Evolutionary conservation across 2,797 vertebrate species (phyloP).

Genomic region (Remorina albescens): DNA sequence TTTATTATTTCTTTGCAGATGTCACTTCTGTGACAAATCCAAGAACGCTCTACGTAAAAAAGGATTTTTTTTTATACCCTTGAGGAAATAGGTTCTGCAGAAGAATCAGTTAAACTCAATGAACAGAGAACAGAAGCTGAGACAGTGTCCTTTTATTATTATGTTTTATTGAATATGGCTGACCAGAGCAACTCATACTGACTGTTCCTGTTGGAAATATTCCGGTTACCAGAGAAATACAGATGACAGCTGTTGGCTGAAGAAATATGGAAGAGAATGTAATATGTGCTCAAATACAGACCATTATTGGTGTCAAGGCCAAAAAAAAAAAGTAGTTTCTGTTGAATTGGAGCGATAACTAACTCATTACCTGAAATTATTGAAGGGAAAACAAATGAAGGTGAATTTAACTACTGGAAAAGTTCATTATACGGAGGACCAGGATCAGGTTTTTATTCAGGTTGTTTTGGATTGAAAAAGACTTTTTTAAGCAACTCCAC

Average conservation of each 20-base stretch:
- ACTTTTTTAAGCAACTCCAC: too few species aligned
- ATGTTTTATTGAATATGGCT: background rate
- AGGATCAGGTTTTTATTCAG: too few species aligned
- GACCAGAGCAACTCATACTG: background rate
- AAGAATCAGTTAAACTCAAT: slow-evolving; percentile 14
- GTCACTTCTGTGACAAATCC: slow-evolving; percentile 12
- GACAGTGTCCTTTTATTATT: background rate
- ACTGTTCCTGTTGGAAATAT: background rate
- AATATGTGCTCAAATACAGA: background rate
- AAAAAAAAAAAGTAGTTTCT: background rate
- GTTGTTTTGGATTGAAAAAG: too few species aligned
- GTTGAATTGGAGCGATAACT: background rate
- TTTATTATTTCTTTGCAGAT: slow-evolving; percentile 29
- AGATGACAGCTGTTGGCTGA: background rate
- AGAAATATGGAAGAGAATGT: background rate
- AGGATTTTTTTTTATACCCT: background rate
- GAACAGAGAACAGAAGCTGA: slow-evolving; percentile 1
- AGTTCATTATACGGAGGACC: background rate
- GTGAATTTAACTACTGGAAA: background rate
- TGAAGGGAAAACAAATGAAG: background rate
- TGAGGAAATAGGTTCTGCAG: slow-evolving; percentile 5
- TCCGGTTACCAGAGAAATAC: background rate
- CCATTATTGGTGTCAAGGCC: background rate
- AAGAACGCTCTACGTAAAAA: background rate
- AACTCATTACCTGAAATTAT: background rate